A percentile compares a stretch with the other conserved stretches of the same genome.
Conservation (phyloP, 2,888 invertebrate genomes). For the Fissipunctia ypsillon region DNA sequence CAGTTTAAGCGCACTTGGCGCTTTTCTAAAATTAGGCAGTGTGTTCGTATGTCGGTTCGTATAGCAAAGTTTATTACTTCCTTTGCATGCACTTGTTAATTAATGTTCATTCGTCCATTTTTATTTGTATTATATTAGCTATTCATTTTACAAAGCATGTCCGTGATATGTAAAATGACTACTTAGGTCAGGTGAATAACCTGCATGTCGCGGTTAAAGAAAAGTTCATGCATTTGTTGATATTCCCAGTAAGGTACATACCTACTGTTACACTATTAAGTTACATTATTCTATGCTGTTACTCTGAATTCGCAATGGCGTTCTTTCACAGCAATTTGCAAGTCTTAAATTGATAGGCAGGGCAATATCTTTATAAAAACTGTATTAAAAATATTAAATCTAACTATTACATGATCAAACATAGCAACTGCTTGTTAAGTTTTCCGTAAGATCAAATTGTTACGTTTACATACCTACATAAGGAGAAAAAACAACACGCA, state of each 20-base stretch:
- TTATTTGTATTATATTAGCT: constrained; percentile 56
- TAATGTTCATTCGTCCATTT: constrained; percentile 68
- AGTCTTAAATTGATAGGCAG: not conserved
- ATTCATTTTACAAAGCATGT: constrained; percentile 48
- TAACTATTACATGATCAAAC: not conserved
- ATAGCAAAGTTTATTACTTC: constrained; percentile 73
- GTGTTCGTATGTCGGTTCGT: constrained; percentile 65
- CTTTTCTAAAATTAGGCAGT: constrained; percentile 73
- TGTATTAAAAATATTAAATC: not conserved
- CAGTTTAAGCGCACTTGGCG: constrained; percentile 55
- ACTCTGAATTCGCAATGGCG: not conserved
- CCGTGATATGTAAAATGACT: constrained; percentile 41
- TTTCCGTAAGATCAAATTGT: constrained; percentile 36
- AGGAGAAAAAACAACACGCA: constrained; percentile 31
- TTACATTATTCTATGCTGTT: no score
- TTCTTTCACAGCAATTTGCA: not conserved
- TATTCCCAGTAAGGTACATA: constrained; percentile 9
- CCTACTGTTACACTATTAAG: no score
- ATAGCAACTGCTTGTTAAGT: not conserved
- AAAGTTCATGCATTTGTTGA: constrained; percentile 5
- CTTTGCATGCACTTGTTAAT: constrained; percentile 69
- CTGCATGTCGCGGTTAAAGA: constrained; percentile 20
- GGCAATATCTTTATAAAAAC: not conserved
- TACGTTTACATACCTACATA: constrained; percentile 36
- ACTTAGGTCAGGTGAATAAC: constrained; percentile 41